phyloP scores from a whole-genome alignment of 2,888 invertebrate genomes.

The Plagodis pulveraria region DNA sequence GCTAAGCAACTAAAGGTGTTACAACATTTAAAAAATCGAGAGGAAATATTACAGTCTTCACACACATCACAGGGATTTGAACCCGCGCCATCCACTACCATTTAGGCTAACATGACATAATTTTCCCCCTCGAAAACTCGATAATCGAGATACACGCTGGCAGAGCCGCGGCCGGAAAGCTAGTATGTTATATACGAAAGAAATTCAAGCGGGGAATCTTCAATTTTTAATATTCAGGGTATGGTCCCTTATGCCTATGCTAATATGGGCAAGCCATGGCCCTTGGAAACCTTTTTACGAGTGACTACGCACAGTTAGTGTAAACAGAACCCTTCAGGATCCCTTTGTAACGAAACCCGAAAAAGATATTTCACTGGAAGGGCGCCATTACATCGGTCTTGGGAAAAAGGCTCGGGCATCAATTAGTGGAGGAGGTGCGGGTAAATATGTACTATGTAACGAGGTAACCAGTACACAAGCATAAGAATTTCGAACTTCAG shows the following conservation, averaged over 20 bases:
- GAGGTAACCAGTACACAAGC: conserved; percentile 3
- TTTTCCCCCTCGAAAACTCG: no score
- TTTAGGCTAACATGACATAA: no score
- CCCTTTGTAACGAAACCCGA: conserved; percentile 51
- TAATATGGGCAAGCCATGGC: conserved; percentile 24
- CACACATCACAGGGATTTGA: no score
- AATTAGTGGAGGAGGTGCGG: conserved; percentile 71
- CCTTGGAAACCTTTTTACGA: conserved; percentile 34
- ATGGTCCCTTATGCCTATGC: conserved; percentile 9
- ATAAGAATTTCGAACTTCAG: neutral
- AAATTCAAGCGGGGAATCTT: no score
- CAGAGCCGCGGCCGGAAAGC: no score
- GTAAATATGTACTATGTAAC: conserved; percentile 45
- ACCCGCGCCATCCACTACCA: no score
- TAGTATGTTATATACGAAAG: no score
- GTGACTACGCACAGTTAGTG: conserved; percentile 33
- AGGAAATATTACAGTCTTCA: no score
- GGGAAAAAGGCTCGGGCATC: conserved; percentile 64
- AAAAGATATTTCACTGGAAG: conserved; percentile 74
- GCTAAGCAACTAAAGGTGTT: no score
- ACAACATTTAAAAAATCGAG: no score
- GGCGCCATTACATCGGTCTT: conserved; percentile 71
- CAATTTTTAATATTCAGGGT: no score
- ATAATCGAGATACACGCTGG: no score
- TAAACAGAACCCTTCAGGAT: conserved; percentile 32